Percentiles rank a stretch among this genome's conserved stretches.
phyloP scores from a whole-genome alignment of 30 jellyfish, hydroid and myxozoan species.

The Turritopsis dohrnii region DNA sequence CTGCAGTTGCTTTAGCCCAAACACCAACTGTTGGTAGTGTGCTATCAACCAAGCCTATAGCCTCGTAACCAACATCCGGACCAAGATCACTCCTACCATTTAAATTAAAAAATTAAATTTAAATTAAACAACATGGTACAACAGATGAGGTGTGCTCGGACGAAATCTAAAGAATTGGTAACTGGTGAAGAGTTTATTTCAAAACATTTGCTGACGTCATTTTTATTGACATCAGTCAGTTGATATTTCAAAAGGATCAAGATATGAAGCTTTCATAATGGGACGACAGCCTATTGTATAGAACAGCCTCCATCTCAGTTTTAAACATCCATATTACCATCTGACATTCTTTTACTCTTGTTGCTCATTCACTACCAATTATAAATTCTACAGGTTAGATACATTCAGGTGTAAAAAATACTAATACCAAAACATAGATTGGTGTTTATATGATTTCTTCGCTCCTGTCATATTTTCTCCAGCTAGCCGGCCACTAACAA shows the following conservation, averaged over 20 bases:
- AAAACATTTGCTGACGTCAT: too few species aligned
- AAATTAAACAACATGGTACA: not conserved
- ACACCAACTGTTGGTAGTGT: slow-evolving; percentile 83
- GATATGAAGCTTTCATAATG: too few species aligned
- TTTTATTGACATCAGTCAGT: too few species aligned
- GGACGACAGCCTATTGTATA: too few species aligned
- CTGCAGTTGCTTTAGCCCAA: slow-evolving; percentile 85
- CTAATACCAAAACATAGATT: slow-evolving; percentile 82
- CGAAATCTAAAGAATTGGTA: too few species aligned
- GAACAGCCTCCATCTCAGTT: too few species aligned
- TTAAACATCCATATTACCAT: not conserved
- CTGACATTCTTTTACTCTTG: not conserved
- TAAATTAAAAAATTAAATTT: not conserved
- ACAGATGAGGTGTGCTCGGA: too few species aligned
- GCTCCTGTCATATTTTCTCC: slow-evolving; percentile 96
- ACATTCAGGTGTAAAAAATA: not conserved
- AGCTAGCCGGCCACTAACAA: slow-evolving; percentile 87
- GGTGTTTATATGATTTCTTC: slow-evolving; percentile 70
- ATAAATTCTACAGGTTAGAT: not conserved
- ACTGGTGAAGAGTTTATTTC: too few species aligned
- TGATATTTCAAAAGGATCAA: too few species aligned
- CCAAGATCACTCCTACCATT: slow-evolving; percentile 70
- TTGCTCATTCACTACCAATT: not conserved
- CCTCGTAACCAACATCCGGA: slow-evolving; percentile 87
- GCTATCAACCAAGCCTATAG: slow-evolving; percentile 79